Evolutionary conservation across 2,797 vertebrate genomes (phyloP), one percentile per base, ranked within the genome.

Genomic region (Euphonia xanthogaster): DNA sequence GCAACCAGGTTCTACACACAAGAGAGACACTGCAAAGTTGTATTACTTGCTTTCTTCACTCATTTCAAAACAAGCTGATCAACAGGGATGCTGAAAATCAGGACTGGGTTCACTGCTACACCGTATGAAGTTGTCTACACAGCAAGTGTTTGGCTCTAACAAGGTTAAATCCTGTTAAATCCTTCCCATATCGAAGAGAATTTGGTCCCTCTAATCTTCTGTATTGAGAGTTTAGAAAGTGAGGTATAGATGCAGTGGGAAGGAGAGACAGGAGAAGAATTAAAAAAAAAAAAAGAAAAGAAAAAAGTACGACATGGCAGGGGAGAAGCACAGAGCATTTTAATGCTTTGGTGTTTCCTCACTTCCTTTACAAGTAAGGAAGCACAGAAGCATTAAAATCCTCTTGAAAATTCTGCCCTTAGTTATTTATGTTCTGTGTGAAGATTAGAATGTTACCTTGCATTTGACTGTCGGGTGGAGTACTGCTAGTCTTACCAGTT

Each of bases 361-460:
- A 42, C 40, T 42, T 42, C 40, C 40, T 19, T 88, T 39, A 44
- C 25, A 94, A 74, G 33, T 48, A 6, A 92, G 24, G 37, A 76
- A 90, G 31, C 28, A 90, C 6, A 39, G 12, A 83, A 50, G n/a
- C 19, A 57, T 4, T 39, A 65, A 80, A 62, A 66, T 25, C 8
- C 39, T 37, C 42, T 40, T 75, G 25, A 86, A 86, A 88, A 81
- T 37, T 67, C 40, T 31, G 42, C 12, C 3, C n/a, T 47, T 53
- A 51, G 19, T 54, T 63, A 85, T 40, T 87, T 40, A 68, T 14
- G 21, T 78, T 72, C 15, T 67, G 15, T 22, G 16, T 15, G 91
- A 79, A 79, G 55, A 62, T 82, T 77, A 6, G n/a, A 79, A 72
- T 33, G 33, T 97, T 98, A 99, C 99, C 99, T 98, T 94, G 90